These are phyloP conservation scores for Melanaphis sacchari DNA, from an alignment of 1,140 invertebrate species.

Conservation along the genomic window DNA sequence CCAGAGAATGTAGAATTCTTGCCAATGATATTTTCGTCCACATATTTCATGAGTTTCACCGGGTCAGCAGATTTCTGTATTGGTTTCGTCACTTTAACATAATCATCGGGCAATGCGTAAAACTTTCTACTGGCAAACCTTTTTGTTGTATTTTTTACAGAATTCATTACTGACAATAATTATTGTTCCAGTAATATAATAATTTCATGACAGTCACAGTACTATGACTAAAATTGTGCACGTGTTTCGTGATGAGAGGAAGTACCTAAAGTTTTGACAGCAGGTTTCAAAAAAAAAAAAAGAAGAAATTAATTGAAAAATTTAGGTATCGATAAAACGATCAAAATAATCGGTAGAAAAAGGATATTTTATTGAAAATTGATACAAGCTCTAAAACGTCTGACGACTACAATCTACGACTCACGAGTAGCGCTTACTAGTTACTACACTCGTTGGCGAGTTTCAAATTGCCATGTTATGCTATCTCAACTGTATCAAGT, in stretches of 20 bases:
- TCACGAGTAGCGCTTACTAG: not conserved
- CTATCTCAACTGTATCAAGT: slow-evolving; percentile 17
- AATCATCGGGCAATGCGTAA: slow-evolving; percentile 66
- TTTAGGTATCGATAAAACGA: not conserved
- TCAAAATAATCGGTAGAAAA: not conserved
- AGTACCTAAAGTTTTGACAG: not conserved
- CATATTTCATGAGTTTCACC: slow-evolving; percentile 75
- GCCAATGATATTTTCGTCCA: slow-evolving; percentile 81
- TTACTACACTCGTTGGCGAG: not conserved
- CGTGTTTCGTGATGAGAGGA: not conserved
- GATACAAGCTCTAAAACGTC: too few species aligned
- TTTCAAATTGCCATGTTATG: slow-evolving; percentile 18
- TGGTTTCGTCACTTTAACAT: slow-evolving; percentile 58
- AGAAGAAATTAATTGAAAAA: not conserved
- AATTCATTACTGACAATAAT: slow-evolving; percentile 32
- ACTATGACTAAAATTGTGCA: not conserved
- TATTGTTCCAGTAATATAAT: too few species aligned
- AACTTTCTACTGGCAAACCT: slow-evolving; percentile 66
- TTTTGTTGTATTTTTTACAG: slow-evolving; percentile 62
- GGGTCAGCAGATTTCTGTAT: slow-evolving; percentile 71
- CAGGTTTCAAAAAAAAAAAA: not conserved
- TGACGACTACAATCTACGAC: not conserved
- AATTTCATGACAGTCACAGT: slow-evolving; percentile 27
- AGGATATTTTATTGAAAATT: not conserved
- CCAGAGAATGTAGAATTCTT: slow-evolving; percentile 79